Base-by-base conservation (phyloP, 2,113 vertebrate species). In the Pelusios castaneus region DNA sequence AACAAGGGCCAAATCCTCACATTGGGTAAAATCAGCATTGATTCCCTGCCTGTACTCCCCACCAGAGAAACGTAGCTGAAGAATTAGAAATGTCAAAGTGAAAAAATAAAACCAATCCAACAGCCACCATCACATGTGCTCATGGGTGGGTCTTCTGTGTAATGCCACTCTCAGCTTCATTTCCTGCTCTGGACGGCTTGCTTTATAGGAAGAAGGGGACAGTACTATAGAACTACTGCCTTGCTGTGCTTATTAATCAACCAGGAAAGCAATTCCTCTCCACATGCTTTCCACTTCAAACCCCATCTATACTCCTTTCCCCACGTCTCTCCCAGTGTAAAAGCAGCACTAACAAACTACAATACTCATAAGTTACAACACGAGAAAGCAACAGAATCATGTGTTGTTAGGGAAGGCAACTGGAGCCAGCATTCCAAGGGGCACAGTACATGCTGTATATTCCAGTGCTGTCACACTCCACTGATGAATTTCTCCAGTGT, bases 391-490 rank as follows among this genome's bases (percentile, higher is more conserved):
- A 95, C 38, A 94, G 85, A 92, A 80, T 3, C 34, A 60, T 56
- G 88, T 63, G 84, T 94, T 67, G 19, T 83, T 93, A 25, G 92
- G 87, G 16, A 79, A 82, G 80, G 88, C 90, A 96, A 84, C 93
- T 84, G 80, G 27, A 92, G 95, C 95, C 92, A 97, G 73, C 87
- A 82, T 90, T 94, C 96, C 94, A 84, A 84, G 85, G 88, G 60
- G 89, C 95, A 97, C 89, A 96, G 93, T 97, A 95, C 91, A 93
- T 51, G 80, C 97, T 97, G 95, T 97, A 94, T 97, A 82, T 89
- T 94, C 31, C 63, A 0, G 60, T 93, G 91, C 85, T 1, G 5
- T 97, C 78, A 91, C 92, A 76, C 84, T 95, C 91, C 85, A 25
- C 79, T 77, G 14, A 76, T 97, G 94, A 96, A 95, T 95, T 70